Base-by-base conservation (phyloP, 1,140 invertebrate species). In the Copidosoma floridanum region DNA sequence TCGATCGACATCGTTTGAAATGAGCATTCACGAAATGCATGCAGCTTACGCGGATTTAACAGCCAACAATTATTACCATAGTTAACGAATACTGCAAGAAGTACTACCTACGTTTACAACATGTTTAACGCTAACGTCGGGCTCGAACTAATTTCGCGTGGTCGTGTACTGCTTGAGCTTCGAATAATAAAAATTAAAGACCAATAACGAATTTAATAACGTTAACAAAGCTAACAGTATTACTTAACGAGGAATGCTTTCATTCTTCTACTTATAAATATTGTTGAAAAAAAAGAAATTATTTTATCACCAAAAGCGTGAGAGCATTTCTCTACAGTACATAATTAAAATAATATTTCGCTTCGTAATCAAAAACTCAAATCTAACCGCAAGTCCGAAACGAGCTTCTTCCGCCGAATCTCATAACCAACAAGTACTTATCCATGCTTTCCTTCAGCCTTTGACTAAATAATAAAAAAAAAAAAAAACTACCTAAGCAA, bases 11-110 rank as follows among this genome's bases (percentile, higher is more conserved):
- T n/a, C n/a, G n/a, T n/a, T n/a, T n/a, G n/a, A n/a, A n/a, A n/a
- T n/a, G n/a, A n/a, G n/a, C n/a, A n/a, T n/a, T n/a, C 69, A 70
- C 65, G 63, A 68, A 64, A 71, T 71, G 75, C 75, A 78, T 75
- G 75, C 57, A 64, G 67, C 67, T 70, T 73, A 64, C 65, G 58
- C 69, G 68, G 65, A 65, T 65, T 63, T n/a, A n/a, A n/a, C n/a
- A n/a, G n/a, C n/a, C n/a, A n/a, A n/a, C n/a, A n/a, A n/a, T n/a
- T n/a, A n/a, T n/a, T n/a, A n/a, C n/a, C n/a, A n/a, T n/a, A n/a
- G n/a, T n/a, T n/a, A n/a, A n/a, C n/a, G n/a, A n/a, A n/a, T n/a
- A n/a, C n/a, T n/a, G n/a, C n/a, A n/a, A n/a, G n/a, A n/a, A n/a
- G n/a, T n/a, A n/a, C n/a, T n/a, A n/a, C n/a, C n/a, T n/a, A n/a